phyloP scores from a whole-genome alignment of 2,888 invertebrate genomes.

The Pseudococcus longispinus region DNA sequence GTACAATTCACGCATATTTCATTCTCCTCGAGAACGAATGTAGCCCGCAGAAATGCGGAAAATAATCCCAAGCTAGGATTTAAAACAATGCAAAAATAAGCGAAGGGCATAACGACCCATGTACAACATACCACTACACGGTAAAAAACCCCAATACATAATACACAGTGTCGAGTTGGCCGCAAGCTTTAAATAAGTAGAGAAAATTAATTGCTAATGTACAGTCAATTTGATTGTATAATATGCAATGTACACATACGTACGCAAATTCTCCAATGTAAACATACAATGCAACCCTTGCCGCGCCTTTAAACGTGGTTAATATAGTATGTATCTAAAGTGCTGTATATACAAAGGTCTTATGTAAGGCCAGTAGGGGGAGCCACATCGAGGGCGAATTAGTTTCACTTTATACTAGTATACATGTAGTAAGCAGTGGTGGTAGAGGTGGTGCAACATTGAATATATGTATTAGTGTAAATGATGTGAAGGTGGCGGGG shows the following conservation, averaged over 20 bases:
- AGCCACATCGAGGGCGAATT: slow-evolving; percentile 7
- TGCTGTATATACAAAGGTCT: background rate
- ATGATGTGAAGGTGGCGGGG: background rate
- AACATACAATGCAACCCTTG: background rate
- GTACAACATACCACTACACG: background rate
- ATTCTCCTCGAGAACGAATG: background rate
- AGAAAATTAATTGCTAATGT: slow-evolving; percentile 6
- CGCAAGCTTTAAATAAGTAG: slow-evolving; percentile 6
- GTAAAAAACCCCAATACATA: background rate
- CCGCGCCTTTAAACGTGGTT: background rate
- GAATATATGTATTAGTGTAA: background rate
- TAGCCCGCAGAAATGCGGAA: background rate
- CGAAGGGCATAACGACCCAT: background rate
- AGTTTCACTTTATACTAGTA: background rate
- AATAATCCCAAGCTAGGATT: background rate
- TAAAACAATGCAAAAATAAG: background rate
- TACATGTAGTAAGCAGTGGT: background rate
- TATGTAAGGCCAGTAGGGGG: background rate
- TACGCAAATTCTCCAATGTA: slow-evolving; percentile 3
- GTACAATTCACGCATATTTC: background rate
- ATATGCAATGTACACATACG: background rate
- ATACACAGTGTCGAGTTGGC: background rate
- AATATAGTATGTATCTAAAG: background rate
- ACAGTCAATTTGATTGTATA: slow-evolving; percentile 17
- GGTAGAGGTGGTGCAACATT: background rate